Base-by-base conservation (phyloP, 2,113 vertebrate genomes). In the Aphyosemion australe region DNA sequence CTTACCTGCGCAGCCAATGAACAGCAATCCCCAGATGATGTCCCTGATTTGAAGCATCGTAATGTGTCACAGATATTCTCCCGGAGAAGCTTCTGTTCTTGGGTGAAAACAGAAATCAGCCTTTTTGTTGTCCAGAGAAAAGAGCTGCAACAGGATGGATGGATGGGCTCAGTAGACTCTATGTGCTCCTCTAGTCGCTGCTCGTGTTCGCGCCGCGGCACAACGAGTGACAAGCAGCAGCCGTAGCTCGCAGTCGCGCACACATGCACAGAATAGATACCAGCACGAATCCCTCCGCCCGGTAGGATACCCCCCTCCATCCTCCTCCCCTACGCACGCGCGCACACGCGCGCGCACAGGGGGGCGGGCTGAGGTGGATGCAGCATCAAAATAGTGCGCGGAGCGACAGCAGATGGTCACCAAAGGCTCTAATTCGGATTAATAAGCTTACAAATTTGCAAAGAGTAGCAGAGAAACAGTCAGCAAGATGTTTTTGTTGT, bases 1-100 rank as follows among this genome's bases (percentile, higher is more conserved):
- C 84, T 89, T 94, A 97, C 96, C 96, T 98, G 95, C 94, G 72
- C 93, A 91, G 91, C 92, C 93, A 50, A 94, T 82, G 87, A 96
- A 87, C 63, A 94, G 91, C 92, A 94, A 89, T 83, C 93, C 94
- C 94, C 95, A 95, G 92, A 95, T 75, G 92, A 96, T 88, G 85
- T 93, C 92, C 91, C 89, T 84, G 85, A 89, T 93, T 78, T 90
- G 94, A 89, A 96, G 93, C 96, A 98, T 98, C 86, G 94, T 94
- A 91, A 91, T 85, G 90, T 84, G 87, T 87, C 76, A 76, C 83
- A 84, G 86, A 84, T 91, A 92, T 84, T 87, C 86, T 92, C 91
- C 90, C 87, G 48, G 88, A 82, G 83, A 88, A 76, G 78, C 65
- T 67, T 52, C 72, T 58, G 21, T 2, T 77, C 34, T 37, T 59